phyloP scores from a whole-genome alignment of 2,797 vertebrate species.

The Ataeniobius toweri region DNA sequence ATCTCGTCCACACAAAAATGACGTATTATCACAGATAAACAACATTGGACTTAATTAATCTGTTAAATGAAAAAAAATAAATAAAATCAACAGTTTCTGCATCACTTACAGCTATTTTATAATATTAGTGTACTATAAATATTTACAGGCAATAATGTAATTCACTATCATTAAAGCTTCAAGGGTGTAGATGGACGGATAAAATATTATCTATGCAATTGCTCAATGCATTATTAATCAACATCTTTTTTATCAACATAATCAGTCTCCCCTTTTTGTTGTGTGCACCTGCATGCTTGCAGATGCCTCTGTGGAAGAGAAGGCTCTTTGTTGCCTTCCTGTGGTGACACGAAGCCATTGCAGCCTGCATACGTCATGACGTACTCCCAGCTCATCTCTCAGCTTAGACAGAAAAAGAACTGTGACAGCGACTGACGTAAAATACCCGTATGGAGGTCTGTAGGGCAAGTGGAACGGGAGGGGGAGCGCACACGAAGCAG shows the following conservation, averaged over 20 bases:
- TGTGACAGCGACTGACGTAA: constrained; percentile 37
- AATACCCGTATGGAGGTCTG: constrained; percentile 73
- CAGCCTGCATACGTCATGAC: constrained; percentile 53
- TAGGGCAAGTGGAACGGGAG: constrained; percentile 60
- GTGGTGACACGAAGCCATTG: constrained; percentile 74
- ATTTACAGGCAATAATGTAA: background rate
- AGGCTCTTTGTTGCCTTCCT: constrained; percentile 80
- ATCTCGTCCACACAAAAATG: constrained; percentile 52
- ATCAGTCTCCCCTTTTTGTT: constrained; percentile 13
- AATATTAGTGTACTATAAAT: background rate
- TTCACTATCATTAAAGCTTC: background rate
- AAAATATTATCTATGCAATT: background rate
- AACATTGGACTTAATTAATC: background rate
- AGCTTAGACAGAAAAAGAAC: constrained; percentile 17
- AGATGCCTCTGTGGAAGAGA: constrained; percentile 41
- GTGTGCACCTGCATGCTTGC: constrained; percentile 34
- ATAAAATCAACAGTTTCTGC: background rate
- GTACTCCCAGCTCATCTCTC: constrained; percentile 10
- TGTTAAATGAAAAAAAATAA: background rate
- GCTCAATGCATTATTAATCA: background rate
- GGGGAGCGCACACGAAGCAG: constrained; percentile 33
- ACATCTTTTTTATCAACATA: background rate
- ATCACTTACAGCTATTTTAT: background rate
- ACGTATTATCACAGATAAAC: constrained; percentile 14
- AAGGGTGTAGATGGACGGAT: background rate